Base-by-base conservation (phyloP, 1,140 invertebrate genomes). In the Olivierus martensii region DNA sequence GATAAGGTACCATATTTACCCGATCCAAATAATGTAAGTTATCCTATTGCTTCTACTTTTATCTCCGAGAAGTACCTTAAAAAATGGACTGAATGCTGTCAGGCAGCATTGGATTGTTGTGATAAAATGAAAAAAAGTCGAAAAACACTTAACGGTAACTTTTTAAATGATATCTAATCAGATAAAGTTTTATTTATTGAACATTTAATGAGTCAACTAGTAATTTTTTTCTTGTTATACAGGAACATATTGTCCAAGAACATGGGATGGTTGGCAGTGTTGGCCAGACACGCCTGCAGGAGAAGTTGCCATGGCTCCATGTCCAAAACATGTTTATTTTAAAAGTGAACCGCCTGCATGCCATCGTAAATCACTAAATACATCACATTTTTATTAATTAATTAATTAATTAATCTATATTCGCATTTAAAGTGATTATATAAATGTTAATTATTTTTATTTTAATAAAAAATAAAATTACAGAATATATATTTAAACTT, bases 191-290 rank as follows among this genome's bases (percentile, higher is more conserved):
- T 11, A 9, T 38, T 11, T 38, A 1, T n/a, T 9, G 10, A 11
- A 38, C 10, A 11, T n/a, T 11, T 11, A 11, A 2, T 9, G n/a
- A n/a, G n/a, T 11, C n/a, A 38, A 9, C 2, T n/a, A 11, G n/a
- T 11, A 38, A 9, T 9, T 11, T 11, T n/a, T 38, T 38, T 38
- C n/a, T 38, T n/a, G 10, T 11, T 11, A 11, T 18, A 18, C 28
- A 28, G 22, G 10, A 19, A 28, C 39, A 7, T 19, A 41, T 2
- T 55, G 53, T 61, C 69, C 69, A 2, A 51, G 63, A 9, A 71
- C 68, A 0, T 74, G 72, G 72, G 72, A 73, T 52, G 71, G 71
- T 3, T 73, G 71, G 71, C 62, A 65, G 41, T 74, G 72, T 53
- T 73, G 69, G 65, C 49, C 55, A 10, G 47, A 61, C 10, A 61